phyloP scores from a whole-genome alignment of 2,113 vertebrate species.

The Anarhynchus alexandrinus region DNA sequence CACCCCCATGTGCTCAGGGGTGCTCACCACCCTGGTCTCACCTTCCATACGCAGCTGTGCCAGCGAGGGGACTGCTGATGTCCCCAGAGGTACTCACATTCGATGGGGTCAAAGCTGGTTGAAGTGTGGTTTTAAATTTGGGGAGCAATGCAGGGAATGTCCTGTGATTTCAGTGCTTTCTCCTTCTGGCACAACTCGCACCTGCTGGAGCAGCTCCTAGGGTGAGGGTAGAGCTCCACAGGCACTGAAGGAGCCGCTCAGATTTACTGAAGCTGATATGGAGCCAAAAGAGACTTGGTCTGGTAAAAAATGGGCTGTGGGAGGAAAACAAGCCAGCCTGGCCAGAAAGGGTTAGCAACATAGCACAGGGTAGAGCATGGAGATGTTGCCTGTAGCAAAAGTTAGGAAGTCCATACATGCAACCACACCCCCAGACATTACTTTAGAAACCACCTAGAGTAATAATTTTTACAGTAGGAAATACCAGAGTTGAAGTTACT shows the following conservation, averaged over 20 bases:
- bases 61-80: neutral
- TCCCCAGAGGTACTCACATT: neutral
- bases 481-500: neutral
- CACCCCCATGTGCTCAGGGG: accelerated
- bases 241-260: neutral
- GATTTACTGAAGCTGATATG: neutral
- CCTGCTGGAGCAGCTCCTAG: neutral
- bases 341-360: neutral
- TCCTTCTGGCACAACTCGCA: neutral
- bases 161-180: neutral
- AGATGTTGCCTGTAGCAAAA: neutral
- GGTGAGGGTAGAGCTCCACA: neutral
- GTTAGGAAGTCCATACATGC: neutral
- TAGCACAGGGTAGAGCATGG: neutral
- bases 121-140: neutral
- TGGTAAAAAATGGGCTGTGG: neutral
- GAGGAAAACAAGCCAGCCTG: neutral
- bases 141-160: neutral
- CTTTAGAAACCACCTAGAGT: neutral
- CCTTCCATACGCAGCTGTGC: accelerated
- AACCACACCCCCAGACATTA: neutral
- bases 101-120: neutral
- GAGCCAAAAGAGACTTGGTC: neutral
- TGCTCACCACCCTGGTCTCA: neutral
- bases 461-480: neutral